Percentiles rank a stretch among this genome's conserved stretches.
These are phyloP conservation scores for Drosophila colorata DNA, from an alignment of 2,888 invertebrate genomes.

Conservation along the genomic window DNA sequence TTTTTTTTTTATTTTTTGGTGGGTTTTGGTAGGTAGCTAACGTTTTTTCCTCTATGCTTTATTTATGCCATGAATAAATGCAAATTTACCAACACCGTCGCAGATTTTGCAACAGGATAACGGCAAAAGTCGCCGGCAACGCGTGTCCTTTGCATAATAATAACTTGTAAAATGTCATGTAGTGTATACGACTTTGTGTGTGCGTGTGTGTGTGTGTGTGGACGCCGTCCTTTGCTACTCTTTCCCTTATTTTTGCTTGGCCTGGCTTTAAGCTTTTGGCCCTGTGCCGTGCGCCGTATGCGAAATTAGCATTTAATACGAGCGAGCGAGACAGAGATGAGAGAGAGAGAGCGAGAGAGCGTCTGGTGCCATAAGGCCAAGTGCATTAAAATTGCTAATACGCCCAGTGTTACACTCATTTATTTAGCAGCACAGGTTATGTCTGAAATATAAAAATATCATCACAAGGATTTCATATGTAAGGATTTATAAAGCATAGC, in stretches of 20 bases:
- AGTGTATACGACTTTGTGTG: constrained; percentile 45
- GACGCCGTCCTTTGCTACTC: constrained; percentile 10
- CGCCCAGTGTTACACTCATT: constrained; percentile 37
- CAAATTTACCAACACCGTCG: constrained; percentile 69
- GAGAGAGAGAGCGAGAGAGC: neutral
- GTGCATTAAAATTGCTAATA: constrained; percentile 74
- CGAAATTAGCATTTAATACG: constrained; percentile 72
- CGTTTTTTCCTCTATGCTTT: constrained; percentile 47
- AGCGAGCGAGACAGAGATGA: neutral
- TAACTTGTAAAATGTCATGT: constrained; percentile 76
- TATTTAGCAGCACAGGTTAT: constrained; percentile 23
- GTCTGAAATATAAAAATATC: constrained; percentile 16
- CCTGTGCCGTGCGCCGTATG: constrained; percentile 40
- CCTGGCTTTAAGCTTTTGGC: constrained; percentile 38
- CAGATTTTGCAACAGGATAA: constrained; percentile 73
- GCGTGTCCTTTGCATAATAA: constrained; percentile 78
- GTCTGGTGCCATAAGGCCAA: constrained; percentile 55
- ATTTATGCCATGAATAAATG: constrained; percentile 78
- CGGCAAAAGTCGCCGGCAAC: constrained; percentile 45
- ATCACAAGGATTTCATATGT: constrained; percentile 22
- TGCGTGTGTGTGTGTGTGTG: constrained; percentile 44
- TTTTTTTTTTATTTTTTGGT: constrained; percentile 34
- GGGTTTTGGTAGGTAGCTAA: neutral
- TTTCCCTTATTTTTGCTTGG: constrained; percentile 21
- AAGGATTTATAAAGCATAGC: constrained; percentile 33